Evolutionary conservation across 2,113 vertebrate species (phyloP), one percentile per base, ranked within the genome.

Genomic region (Galeopterus variegatus): DNA sequence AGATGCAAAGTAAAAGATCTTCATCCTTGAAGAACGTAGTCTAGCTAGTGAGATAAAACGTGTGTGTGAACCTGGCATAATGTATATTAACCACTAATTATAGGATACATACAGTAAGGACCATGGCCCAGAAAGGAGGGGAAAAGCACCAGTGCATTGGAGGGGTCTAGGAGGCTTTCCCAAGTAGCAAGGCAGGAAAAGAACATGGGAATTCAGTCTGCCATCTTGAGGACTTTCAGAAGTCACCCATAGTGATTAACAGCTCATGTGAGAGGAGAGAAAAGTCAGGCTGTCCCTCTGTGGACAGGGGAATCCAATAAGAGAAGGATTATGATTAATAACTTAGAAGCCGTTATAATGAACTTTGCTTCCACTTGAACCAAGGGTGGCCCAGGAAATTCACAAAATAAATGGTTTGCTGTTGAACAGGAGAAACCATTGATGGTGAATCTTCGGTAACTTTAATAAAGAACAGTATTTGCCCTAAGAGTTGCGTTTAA

Each of bases 381-480:
- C 70, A 64, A 77, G 17, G 31, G 28, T 48, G 41, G 90, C 88
- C 36, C 70, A 82, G 85, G 67, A 88, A 90, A 73, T 88, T 56
- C 81, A 88, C 88, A 90, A 94, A 95, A 92, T 67, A 64, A 93
- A 10, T 94, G 60, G 17, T 75, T 93, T 93, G 88, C 73, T 92
- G 19, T 89, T 91, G 54, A 93, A 33, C 21, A 81, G 54, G 56
- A 93, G 45, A 97, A 86, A 81, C 33, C 6, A 52, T 76, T 56
- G 14, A 28, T 75, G n/a, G 24, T 10, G 3, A 69, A 72, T 94
- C 88, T 94, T 81, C 45, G 54, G 36, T 84, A 93, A 88, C 52
- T 93, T 97, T 26, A 87, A 64, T 89, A 87, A 97, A 79, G 84
- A 97, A 77, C 8, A 58, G 18, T 52, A 85, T 94, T 97, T 92